These are phyloP conservation scores for Drosophila rhopaloa DNA, from an alignment of 1,140 invertebrate species.

Conservation along the genomic window DNA sequence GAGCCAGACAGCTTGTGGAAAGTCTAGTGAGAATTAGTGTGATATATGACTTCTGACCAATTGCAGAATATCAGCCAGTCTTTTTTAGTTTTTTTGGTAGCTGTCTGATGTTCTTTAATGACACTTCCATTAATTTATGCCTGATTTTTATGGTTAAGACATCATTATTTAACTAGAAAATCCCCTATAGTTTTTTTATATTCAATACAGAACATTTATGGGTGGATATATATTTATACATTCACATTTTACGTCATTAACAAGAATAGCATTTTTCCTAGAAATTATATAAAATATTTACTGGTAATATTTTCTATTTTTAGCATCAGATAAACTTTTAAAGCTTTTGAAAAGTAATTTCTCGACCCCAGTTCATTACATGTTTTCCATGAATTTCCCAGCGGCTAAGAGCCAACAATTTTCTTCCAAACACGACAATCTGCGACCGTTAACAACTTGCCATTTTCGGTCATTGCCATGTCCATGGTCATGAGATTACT, in stretches of 20 bases:
- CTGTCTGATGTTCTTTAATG: constrained; percentile 17
- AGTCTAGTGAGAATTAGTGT: constrained; percentile 28
- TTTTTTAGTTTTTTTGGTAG: constrained; percentile 25
- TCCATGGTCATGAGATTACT: constrained; percentile 36
- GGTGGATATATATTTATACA: not conserved
- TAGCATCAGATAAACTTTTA: not conserved
- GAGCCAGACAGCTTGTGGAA: constrained; percentile 20
- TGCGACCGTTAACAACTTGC: constrained; percentile 42
- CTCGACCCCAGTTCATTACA: constrained; percentile 4
- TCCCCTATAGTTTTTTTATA: not conserved
- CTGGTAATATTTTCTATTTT: not conserved
- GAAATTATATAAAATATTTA: not conserved
- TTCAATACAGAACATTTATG: not conserved
- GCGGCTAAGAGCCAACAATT: constrained; percentile 17
- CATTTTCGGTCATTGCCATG: constrained; percentile 79
- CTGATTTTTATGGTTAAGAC: not conserved
- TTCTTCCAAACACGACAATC: constrained; percentile 30
- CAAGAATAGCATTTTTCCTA: not conserved
- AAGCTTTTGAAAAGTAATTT: not conserved
- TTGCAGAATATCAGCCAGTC: constrained; percentile 25
- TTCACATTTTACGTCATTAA: no score
- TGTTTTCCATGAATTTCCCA: constrained; percentile 45
- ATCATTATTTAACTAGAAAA: not conserved
- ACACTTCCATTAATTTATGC: constrained; percentile 28
- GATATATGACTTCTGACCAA: constrained; percentile 48